Conservation (phyloP, 1,140 invertebrate species). For the Hycleus cichorii region DNA sequence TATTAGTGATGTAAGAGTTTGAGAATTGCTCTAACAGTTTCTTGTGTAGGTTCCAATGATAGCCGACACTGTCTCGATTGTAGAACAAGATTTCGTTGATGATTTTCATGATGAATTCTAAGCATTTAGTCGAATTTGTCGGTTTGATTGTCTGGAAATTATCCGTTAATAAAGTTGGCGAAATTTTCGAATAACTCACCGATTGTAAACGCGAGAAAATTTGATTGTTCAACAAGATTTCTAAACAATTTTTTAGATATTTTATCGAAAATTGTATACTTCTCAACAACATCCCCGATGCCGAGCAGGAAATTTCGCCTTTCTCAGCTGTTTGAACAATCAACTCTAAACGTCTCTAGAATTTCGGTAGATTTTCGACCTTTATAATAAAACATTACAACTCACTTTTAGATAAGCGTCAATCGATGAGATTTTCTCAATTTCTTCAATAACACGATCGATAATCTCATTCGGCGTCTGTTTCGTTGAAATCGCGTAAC, state of each 20-base stretch:
- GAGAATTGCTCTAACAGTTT: too few species aligned
- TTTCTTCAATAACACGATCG: neutral
- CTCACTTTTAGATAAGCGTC: neutral
- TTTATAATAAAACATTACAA: too few species aligned
- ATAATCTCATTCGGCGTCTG: neutral
- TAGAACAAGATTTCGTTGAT: constrained; percentile 19
- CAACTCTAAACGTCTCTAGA: neutral
- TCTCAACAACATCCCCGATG: constrained; percentile 17
- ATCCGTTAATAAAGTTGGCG: too few species aligned
- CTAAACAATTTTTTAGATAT: constrained; percentile 12
- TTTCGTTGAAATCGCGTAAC: constrained; percentile 33
- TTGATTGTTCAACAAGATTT: too few species aligned
- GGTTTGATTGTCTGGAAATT: too few species aligned
- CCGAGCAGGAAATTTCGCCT: constrained; percentile 13
- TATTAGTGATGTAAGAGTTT: too few species aligned
- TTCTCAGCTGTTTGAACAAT: constrained; percentile 11
- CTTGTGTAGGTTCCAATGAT: neutral
- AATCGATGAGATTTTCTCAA: neutral
- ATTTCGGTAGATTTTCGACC: too few species aligned
- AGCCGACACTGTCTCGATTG: constrained; percentile 16
- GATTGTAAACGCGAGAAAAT: too few species aligned
- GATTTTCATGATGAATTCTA: constrained; percentile 15
- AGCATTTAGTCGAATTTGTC: too few species aligned
- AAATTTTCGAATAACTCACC: too few species aligned
- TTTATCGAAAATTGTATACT: constrained; percentile 18